Conservation (phyloP, 2,113 vertebrate species). For the Leptodactylus fuscus region DNA sequence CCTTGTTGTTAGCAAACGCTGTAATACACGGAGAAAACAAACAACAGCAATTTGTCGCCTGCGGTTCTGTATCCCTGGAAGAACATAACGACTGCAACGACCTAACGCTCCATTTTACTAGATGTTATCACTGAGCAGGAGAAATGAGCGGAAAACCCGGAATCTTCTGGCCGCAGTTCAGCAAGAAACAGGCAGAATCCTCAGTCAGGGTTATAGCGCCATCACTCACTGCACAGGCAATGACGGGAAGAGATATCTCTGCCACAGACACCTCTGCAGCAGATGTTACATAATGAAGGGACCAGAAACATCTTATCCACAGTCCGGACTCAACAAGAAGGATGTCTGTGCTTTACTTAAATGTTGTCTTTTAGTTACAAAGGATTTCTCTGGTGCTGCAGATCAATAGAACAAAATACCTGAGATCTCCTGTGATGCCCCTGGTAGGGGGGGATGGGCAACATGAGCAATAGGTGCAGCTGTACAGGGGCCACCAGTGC, state of each 20-base stretch:
- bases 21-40: not conserved
- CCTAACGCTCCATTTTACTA: not conserved
- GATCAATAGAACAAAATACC: no score
- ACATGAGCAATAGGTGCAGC: no score
- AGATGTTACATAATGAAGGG: not conserved
- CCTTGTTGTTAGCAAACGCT: not conserved
- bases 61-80: not conserved
- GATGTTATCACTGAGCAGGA: conserved; percentile 7
- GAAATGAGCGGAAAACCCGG: not conserved
- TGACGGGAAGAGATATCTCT: not conserved
- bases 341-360: no score
- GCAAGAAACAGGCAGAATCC: not conserved
- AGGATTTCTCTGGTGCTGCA: no score
- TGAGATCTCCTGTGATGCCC: no score
- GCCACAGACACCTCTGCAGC: not conserved
- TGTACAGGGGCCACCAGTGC: no score
- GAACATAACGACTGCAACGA: not conserved
- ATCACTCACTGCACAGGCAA: not conserved
- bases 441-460: no score
- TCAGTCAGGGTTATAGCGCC: not conserved
- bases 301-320: no score
- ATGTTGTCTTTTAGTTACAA: no score
- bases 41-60: conserved; percentile 19
- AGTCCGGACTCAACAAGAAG: no score
- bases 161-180: not conserved